Evolutionary conservation across 2,888 invertebrate species (phyloP).

Genomic region (Apotomis betuletana): DNA sequence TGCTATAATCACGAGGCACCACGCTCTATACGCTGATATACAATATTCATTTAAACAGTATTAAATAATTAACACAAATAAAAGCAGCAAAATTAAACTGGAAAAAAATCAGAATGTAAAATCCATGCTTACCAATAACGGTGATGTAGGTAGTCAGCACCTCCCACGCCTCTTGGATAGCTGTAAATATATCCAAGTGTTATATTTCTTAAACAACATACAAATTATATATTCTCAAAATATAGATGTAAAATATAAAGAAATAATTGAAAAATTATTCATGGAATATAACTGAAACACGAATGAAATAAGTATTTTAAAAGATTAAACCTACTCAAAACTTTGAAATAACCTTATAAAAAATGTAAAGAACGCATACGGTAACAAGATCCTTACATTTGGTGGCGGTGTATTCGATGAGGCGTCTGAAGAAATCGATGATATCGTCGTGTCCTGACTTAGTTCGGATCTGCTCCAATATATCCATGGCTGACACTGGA

Average conservation of each 20-base stretch:
- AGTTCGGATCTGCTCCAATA: conserved; percentile 59
- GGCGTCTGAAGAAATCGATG: conserved; percentile 60
- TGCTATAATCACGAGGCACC: too few species aligned
- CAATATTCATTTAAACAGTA: too few species aligned
- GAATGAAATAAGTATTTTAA: too few species aligned
- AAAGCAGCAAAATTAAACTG: too few species aligned
- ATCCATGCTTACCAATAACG: conserved; percentile 27
- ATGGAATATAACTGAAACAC: too few species aligned
- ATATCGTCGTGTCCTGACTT: conserved; percentile 58
- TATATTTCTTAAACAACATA: not conserved
- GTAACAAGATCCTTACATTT: conserved; percentile 57
- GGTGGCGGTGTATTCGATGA: conserved; percentile 58
- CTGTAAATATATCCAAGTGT: conserved; percentile 45
- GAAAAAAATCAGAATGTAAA: not conserved
- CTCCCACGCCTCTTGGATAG: conserved; percentile 57
- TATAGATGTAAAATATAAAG: not conserved
- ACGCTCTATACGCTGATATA: too few species aligned
- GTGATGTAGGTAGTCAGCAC: conserved; percentile 44
- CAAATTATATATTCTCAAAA: not conserved
- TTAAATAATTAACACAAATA: too few species aligned
- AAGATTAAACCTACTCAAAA: too few species aligned
- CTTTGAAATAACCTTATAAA: too few species aligned
- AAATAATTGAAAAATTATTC: too few species aligned
- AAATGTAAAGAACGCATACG: too few species aligned
- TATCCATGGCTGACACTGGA: conserved; percentile 60